Evolutionary conservation across 2,888 invertebrate species (phyloP).

Genomic region (Parthenolecanium corni): DNA sequence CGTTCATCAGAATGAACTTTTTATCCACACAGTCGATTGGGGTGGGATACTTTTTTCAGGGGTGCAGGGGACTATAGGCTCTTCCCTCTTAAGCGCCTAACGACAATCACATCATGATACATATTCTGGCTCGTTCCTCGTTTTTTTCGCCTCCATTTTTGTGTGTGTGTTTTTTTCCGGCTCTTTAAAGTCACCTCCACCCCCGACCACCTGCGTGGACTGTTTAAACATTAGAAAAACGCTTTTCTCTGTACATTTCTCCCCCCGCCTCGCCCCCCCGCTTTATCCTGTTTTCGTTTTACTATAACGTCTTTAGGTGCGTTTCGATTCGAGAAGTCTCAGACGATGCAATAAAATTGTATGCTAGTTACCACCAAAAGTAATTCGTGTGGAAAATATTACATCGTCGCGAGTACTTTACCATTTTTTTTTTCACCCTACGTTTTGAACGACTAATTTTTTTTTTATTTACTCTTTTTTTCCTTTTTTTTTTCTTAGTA

Average conservation of each 20-base stretch:
- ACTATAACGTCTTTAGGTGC: too few relatives aligned
- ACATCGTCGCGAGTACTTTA: not conserved
- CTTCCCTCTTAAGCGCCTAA: constrained; percentile 12
- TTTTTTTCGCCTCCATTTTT: constrained; percentile 19
- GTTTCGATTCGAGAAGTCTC: constrained; percentile 6
- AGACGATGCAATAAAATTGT: constrained; percentile 3
- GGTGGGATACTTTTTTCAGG: too few relatives aligned
- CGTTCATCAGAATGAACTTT: constrained; percentile 5
- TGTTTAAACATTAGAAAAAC: constrained; percentile 8
- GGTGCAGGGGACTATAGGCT: not conserved
- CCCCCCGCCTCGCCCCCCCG: not conserved
- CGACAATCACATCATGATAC: constrained; percentile 21
- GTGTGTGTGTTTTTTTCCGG: constrained; percentile 14
- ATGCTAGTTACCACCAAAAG: not conserved
- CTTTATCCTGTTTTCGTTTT: too few relatives aligned
- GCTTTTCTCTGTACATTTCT: not conserved
- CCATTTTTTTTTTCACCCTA: not conserved
- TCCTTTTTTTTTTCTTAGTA: not conserved
- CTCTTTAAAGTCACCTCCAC: constrained; percentile 27
- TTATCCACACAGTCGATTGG: not conserved
- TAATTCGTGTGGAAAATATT: constrained; percentile 18
- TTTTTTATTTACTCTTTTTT: not conserved
- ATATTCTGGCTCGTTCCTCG: not conserved
- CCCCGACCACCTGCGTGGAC: constrained; percentile 27
- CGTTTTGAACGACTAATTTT: not conserved